Conservation (phyloP, 2,113 vertebrate genomes). For the Phoxinus phoxinus region DNA sequence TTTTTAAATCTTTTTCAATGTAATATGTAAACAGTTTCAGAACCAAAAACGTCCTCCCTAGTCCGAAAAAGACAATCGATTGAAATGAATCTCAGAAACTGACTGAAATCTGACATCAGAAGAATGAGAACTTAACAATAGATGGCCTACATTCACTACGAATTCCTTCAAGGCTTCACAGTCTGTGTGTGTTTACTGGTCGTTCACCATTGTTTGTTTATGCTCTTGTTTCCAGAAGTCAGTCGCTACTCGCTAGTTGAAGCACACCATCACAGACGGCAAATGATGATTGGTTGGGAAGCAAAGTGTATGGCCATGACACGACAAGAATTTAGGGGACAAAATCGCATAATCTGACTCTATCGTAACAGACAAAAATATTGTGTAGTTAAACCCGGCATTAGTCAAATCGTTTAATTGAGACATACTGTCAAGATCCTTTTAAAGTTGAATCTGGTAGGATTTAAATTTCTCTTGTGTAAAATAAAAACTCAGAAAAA, state of each 20-base stretch:
- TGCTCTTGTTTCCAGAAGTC: too few relatives aligned
- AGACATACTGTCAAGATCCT: neutral
- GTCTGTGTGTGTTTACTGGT: neutral
- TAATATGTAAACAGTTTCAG: neutral
- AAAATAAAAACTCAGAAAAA: neutral
- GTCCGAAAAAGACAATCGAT: neutral
- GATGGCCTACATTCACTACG: neutral
- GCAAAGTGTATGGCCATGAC: too few relatives aligned
- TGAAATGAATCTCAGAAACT: neutral
- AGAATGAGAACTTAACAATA: neutral
- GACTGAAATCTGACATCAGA: neutral
- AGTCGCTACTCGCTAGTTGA: too few relatives aligned
- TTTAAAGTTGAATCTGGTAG: neutral
- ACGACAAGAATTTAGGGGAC: too few relatives aligned
- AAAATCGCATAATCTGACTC: too few relatives aligned
- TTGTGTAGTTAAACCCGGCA: too few relatives aligned
- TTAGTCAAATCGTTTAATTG: neutral
- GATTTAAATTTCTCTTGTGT: neutral
- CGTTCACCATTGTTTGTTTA: too few relatives aligned
- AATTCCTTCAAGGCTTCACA: neutral
- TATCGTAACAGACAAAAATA: too few relatives aligned
- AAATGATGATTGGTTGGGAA: too few relatives aligned
- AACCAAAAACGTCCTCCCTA: neutral
- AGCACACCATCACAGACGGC: too few relatives aligned
- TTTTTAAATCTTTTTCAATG: neutral